Base-by-base conservation (phyloP, 2,797 vertebrate genomes). In the Anguilla megastoma region DNA sequence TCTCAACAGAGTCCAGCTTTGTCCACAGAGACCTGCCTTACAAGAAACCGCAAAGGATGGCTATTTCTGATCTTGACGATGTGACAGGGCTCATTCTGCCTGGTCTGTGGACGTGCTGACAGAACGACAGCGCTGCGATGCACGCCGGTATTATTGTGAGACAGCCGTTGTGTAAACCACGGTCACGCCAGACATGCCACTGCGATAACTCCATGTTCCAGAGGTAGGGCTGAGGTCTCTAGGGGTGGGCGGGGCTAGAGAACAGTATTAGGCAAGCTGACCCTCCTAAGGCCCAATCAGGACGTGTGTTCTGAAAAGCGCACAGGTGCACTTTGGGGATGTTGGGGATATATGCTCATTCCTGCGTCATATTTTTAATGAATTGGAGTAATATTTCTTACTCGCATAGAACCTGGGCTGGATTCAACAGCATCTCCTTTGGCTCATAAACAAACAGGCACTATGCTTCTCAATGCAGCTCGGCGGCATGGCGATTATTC, bases 141-240 rank as follows among this genome's bases (percentile, higher is more conserved):
- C 82, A 14, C 41, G 87, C 84, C 91, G 74, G 88, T 90, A 92
- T 88, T 88, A 91, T 92, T 88, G 90, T 90, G 91, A 92, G 91
- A 89, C 54, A 85, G 92, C 92, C 91, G 82, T 86, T 89, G 86
- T 80, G 84, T 88, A 87, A 90, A 89, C 89, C 89, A 90, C 88
- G 91, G 87, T 56, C 6, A 1, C 91, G 88, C 74, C 91, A 86
- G 90, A 88, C 83, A 33, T 21, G 7, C 76, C 76, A 21, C 84
- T 85, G 27, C 10, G 84, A 79, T 0, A 87, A 82, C 69, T 74
- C 27, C 87, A 76, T 56, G 87, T 90, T 85, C 69, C 88, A 86
- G 86, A 89, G 50, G 85, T 16, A 36, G 36, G 41, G 18, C 41
- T 24, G 79, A 48, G 41, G 16, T 48, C 16, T 48, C 12, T n/a